These are phyloP conservation scores for Parnassius smintheus DNA, from an alignment of 2,888 invertebrate species.

Conservation along the genomic window DNA sequence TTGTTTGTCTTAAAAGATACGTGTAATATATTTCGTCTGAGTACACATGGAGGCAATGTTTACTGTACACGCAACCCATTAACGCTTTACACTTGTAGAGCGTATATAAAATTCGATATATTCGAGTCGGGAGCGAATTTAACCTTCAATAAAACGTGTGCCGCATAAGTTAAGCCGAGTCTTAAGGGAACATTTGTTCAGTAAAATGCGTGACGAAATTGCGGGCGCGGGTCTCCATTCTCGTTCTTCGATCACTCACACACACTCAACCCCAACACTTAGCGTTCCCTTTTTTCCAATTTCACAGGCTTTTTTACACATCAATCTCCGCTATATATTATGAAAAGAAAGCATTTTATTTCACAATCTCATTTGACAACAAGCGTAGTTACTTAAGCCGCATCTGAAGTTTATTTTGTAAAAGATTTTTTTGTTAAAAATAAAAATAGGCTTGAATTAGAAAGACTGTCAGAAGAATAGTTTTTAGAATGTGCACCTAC, in stretches of 20 bases:
- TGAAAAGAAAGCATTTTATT: constrained; percentile 61
- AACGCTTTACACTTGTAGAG: constrained; percentile 53
- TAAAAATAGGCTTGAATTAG: no score
- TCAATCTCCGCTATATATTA: constrained; percentile 73
- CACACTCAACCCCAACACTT: constrained; percentile 66
- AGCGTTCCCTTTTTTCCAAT: constrained; percentile 79
- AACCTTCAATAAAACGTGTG: constrained; percentile 74
- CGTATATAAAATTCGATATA: constrained; percentile 55
- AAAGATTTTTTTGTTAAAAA: neutral
- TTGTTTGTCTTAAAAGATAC: constrained; percentile 29
- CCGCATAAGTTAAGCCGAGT: constrained; percentile 71
- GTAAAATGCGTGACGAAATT: constrained; percentile 78
- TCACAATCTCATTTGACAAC: constrained; percentile 30
- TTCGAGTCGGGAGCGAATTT: constrained; percentile 50
- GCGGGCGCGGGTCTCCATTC: constrained; percentile 53
- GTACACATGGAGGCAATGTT: constrained; percentile 31
- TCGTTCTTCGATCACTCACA: constrained; percentile 69
- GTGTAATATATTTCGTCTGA: constrained; percentile 24
- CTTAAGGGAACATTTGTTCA: constrained; percentile 76
- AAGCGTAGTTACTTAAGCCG: constrained; percentile 17
- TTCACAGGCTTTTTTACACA: constrained; percentile 76
- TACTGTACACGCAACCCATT: constrained; percentile 44
- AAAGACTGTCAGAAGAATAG: no score
- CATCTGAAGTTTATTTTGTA: constrained; percentile 4
- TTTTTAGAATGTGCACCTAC: no score